Base-by-base conservation (phyloP, 2,888 invertebrate genomes). In the Trimorus sp. region DNA sequence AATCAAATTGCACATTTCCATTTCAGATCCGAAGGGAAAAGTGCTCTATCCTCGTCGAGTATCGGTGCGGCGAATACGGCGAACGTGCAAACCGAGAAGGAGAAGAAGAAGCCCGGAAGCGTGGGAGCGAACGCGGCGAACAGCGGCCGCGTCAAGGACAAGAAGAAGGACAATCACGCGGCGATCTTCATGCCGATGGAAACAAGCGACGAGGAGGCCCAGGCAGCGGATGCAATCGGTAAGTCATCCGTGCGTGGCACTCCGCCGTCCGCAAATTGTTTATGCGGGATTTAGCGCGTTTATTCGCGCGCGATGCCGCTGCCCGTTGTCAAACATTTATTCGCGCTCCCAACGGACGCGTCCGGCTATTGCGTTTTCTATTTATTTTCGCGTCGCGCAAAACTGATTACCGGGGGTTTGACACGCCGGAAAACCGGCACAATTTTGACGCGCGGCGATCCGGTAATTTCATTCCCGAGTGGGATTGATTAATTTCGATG, bases 181-280 rank as follows among this genome's bases (percentile, higher is more conserved):
- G 87, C 89, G 49, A 66, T 71, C 6, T 80, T 80, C 65, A 26
- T 86, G 11, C 89, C 91, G 1, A 92, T 93, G 90, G 94, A 94
- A 84, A 93, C 93, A 40, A 94, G 94, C 84, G 94, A 94, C 85
- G 94, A 94, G 73, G 93, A 93, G 76, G 90, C 92, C 16, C 91
- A 91, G 76, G 84, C 88, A 5, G 87, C 88, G 74, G 91, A 91
- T 78, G 84, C 88, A n/a, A 87, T 89, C 65, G 91, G 91, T 91
- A 83, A 26, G 26, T 26, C 26, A 26, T 26, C 26, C 26, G 26
- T 26, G 26, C 26, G 26, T 26, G 26, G 26, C 26, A n/a, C n/a
- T n/a, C n/a, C n/a, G n/a, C n/a, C n/a, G 26, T 26, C 26, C 26
- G 26, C 26, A 4, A 26, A 26, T 26, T 26, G 26, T 26, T 26